Evolutionary conservation across 2,888 invertebrate species (phyloP).

Genomic region (Buathra laborator): DNA sequence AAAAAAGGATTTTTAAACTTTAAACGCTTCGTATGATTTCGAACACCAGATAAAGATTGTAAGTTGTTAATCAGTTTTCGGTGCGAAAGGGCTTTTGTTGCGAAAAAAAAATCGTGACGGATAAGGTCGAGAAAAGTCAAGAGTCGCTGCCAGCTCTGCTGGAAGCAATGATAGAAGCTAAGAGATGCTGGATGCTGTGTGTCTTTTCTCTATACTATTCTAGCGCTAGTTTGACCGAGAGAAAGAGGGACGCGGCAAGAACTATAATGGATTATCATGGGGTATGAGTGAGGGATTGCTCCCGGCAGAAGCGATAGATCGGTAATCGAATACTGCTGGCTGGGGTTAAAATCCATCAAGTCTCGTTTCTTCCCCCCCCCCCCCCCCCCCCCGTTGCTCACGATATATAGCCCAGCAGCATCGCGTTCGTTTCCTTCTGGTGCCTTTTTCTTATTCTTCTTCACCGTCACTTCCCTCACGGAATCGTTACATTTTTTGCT

Average conservation of each 20-base stretch:
- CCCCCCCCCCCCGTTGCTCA: neutral
- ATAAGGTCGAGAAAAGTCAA: slow-evolving; percentile 81
- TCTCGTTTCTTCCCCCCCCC: slow-evolving; percentile 68
- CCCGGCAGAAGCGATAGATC: slow-evolving; percentile 69
- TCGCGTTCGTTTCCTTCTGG: slow-evolving; percentile 56
- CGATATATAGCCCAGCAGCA: slow-evolving; percentile 59
- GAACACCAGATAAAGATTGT: no score
- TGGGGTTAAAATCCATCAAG: slow-evolving; percentile 83
- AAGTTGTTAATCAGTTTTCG: no score
- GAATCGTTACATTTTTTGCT: slow-evolving; percentile 34
- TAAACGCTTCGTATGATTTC: no score
- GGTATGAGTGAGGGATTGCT: slow-evolving; percentile 53
- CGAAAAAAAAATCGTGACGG: slow-evolving; percentile 72
- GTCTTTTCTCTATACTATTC: slow-evolving; percentile 18
- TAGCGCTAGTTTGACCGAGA: slow-evolving; percentile 30
- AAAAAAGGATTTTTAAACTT: no score
- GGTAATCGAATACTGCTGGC: slow-evolving; percentile 81
- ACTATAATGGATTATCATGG: slow-evolving; percentile 82
- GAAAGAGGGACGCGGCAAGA: slow-evolving; percentile 75
- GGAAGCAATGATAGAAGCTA: slow-evolving; percentile 66
- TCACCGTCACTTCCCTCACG: neutral
- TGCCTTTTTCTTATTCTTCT: slow-evolving; percentile 19
- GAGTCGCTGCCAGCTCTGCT: slow-evolving; percentile 76
- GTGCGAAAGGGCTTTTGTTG: no score
- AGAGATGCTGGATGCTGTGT: slow-evolving; percentile 6